phyloP scores from a whole-genome alignment of 2,888 invertebrate genomes.

The Pyrrhopygopsis socrates region DNA sequence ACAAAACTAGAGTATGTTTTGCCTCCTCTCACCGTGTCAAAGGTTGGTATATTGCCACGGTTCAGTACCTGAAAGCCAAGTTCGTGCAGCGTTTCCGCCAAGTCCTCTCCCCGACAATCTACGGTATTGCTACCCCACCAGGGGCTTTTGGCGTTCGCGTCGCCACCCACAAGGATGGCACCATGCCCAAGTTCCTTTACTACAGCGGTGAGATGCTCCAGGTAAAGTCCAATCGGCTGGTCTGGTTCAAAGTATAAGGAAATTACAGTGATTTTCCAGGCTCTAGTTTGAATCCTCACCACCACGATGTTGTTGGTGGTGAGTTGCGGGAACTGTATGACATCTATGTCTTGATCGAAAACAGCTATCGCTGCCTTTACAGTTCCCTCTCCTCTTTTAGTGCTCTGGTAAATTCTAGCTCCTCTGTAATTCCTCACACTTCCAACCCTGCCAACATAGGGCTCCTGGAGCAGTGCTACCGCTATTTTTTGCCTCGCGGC shows the following conservation, averaged over 20 bases:
- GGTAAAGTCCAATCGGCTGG: no score
- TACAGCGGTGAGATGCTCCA: background rate
- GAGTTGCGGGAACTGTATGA: constrained; percentile 45
- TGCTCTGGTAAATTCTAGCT: no score
- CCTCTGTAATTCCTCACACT: no score
- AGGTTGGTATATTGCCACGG: no score
- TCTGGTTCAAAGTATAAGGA: no score
- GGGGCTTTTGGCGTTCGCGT: background rate
- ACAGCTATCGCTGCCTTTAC: constrained; percentile 61
- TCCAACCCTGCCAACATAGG: background rate
- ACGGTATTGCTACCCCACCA: background rate
- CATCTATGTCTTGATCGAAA: constrained; percentile 29
- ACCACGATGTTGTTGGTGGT: constrained; percentile 57
- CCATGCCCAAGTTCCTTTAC: background rate
- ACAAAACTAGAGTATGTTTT: background rate
- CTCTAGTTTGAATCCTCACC: constrained; percentile 3
- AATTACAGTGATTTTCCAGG: no score
- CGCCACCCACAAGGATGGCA: background rate
- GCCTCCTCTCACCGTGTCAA: no score
- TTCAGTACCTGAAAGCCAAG: background rate
- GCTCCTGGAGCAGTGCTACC: constrained; percentile 48
- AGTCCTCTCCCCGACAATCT: background rate
- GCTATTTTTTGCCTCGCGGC: background rate
- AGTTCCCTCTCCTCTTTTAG: constrained; percentile 4
- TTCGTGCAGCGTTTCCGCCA: background rate